Conservation (phyloP, 2,888 invertebrate species). For the Melanophora roralis region DNA sequence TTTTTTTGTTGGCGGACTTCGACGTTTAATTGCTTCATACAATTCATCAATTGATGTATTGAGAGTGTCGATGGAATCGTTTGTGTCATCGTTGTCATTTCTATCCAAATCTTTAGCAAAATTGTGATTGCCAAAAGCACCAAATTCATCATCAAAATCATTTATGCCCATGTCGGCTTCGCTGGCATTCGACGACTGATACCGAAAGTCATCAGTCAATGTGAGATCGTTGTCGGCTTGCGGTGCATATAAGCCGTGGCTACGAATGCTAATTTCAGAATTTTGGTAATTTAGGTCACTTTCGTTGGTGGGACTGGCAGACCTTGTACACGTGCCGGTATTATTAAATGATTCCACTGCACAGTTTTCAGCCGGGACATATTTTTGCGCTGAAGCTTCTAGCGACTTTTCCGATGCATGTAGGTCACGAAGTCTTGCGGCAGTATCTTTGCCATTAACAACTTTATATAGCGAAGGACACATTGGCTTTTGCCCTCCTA, state of each 20-base stretch:
- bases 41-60: constrained; percentile 81
- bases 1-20: constrained; percentile 65
- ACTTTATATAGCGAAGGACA: constrained; percentile 34
- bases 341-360: constrained; percentile 40
- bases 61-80: constrained; percentile 65
- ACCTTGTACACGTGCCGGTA: constrained; percentile 62
- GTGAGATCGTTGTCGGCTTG: constrained; percentile 79
- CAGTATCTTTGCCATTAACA: background rate
- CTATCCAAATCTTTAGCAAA: constrained; percentile 51
- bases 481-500: background rate
- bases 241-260: constrained; percentile 82
- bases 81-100: constrained; percentile 30
- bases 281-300: constrained; percentile 83
- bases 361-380: constrained; percentile 18
- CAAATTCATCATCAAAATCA: constrained; percentile 75
- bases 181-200: constrained; percentile 77
- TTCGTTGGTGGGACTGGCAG: constrained; percentile 78
- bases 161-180: constrained; percentile 74
- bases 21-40: constrained; percentile 81
- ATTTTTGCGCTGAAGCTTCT: constrained; percentile 18
- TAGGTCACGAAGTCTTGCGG: background rate
- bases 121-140: constrained; percentile 57
- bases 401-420: constrained; percentile 9
- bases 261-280: constrained; percentile 82
- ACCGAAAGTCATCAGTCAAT: constrained; percentile 77